Evolutionary conservation across 1,140 invertebrate species (phyloP), one percentile per base, ranked within the genome.

Genomic region (Apis laboriosa): DNA sequence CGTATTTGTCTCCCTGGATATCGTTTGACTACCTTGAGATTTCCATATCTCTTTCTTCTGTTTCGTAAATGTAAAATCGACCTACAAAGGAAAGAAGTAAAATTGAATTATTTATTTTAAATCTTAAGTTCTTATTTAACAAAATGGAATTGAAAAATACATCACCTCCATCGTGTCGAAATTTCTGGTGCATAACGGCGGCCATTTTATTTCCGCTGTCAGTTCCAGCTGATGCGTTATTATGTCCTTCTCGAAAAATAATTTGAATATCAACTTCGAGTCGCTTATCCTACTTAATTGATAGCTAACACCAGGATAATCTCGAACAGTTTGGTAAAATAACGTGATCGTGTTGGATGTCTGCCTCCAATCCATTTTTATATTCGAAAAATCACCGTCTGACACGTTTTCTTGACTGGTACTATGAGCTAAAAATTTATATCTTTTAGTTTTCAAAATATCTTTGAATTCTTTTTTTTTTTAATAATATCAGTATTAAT

Each of bases 291-390:
- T 90, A 21, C 51, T 80, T 71, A 94, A 73, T 83, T 89, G 88
- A 77, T 91, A 93, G 79, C 64, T 80, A 11, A 89, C 67, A 49
- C 87, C 86, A n/a, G 76, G 71, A 66, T 89, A 88, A 73, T 90
- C 75, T 43, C 61, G 73, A 12, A 85, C 2, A 9, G 78, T 63
- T 67, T 90, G 86, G 83, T 92, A 93, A 64, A 85, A 90, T 19
- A 94, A 87, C 0, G 90, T 91, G 21, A 94, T 77, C 8, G 80
- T 90, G 72, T 90, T 90, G 4, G 90, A 92, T 34, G 93, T 94
- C 84, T 94, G 93, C 43, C 90, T 91, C 93, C 93, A 94, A 72
- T 90, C 88, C 74, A 92, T 91, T 70, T 90, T 89, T 12, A 92
- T 76, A 49, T 83, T 90, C 7, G 84, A 58, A 21, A 66, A 12